Conservation (phyloP, 2,888 invertebrate species). For the Heliconius ismenius region DNA sequence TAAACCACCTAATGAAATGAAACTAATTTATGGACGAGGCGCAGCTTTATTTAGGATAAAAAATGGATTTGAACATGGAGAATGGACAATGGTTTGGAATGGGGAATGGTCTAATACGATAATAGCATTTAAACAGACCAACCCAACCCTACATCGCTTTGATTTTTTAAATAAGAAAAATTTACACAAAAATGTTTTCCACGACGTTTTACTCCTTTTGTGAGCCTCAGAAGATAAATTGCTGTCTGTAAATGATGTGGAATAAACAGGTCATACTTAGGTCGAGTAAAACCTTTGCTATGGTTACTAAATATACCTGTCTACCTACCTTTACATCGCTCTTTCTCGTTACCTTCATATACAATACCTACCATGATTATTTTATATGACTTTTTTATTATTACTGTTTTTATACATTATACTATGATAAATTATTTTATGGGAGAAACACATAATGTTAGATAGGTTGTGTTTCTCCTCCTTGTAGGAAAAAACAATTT, state of each 20-base stretch:
- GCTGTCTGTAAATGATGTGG: background rate
- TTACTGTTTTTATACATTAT: background rate
- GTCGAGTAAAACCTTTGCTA: constrained; percentile 1
- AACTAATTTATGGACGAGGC: background rate
- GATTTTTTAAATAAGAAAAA: background rate
- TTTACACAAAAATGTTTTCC: too few species aligned
- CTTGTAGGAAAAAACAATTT: background rate
- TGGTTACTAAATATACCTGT: background rate
- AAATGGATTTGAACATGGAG: background rate
- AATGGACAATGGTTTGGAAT: too few species aligned
- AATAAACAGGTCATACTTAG: constrained; percentile 11
- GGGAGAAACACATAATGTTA: too few species aligned
- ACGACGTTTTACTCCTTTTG: background rate
- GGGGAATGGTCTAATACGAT: too few species aligned
- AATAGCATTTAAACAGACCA: background rate
- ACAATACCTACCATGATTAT: background rate
- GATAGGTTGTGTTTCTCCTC: too few species aligned
- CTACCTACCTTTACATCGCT: background rate
- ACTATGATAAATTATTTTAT: too few species aligned
- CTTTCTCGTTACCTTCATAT: background rate
- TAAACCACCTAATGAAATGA: too few species aligned
- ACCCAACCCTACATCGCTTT: too few species aligned
- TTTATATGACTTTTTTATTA: background rate
- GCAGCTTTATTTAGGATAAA: background rate
- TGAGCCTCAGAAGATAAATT: background rate